Evolutionary conservation across 2,113 vertebrate genomes (phyloP).

Genomic region (Dipodomys stephensi): DNA sequence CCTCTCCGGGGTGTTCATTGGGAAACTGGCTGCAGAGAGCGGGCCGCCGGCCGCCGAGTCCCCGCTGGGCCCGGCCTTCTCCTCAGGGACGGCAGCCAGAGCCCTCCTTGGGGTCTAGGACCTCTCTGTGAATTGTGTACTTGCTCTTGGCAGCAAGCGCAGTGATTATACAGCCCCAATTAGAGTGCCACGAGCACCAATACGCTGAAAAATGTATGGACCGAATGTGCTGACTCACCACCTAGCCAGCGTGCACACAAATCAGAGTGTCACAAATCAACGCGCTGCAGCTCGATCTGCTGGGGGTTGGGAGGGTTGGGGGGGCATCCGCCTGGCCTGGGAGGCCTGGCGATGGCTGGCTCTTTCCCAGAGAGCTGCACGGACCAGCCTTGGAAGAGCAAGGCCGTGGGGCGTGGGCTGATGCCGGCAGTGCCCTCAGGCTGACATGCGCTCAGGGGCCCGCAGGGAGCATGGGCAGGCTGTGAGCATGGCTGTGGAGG

Average conservation of each 20-base stretch:
- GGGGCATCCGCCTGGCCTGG: not conserved
- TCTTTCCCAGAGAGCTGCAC: not conserved
- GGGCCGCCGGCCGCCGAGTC: accelerated
- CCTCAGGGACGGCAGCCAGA: accelerated
- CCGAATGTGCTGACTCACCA: not conserved
- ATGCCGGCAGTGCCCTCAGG: not conserved
- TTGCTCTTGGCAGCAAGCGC: not conserved
- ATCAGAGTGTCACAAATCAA: not conserved
- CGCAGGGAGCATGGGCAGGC: not conserved
- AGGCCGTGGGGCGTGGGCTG: too few species aligned
- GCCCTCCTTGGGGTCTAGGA: not conserved
- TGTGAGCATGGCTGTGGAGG: not conserved
- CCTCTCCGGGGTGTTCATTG: not conserved
- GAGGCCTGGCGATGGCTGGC: not conserved
- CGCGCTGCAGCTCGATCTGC: not conserved
- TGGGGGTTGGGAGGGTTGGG: not conserved
- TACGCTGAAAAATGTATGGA: not conserved
- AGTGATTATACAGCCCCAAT: not conserved
- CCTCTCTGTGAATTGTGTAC: not conserved
- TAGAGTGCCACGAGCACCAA: not conserved
- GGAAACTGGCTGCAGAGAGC: accelerated
- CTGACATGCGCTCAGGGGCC: not conserved
- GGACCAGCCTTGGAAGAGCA: too few species aligned
- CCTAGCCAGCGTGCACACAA: not conserved
- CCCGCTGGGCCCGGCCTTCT: accelerated